A percentile compares a stretch with the other conserved stretches of the same genome.
Conservation (phyloP, 2,888 invertebrate species). For the Chorisops tibialis region DNA sequence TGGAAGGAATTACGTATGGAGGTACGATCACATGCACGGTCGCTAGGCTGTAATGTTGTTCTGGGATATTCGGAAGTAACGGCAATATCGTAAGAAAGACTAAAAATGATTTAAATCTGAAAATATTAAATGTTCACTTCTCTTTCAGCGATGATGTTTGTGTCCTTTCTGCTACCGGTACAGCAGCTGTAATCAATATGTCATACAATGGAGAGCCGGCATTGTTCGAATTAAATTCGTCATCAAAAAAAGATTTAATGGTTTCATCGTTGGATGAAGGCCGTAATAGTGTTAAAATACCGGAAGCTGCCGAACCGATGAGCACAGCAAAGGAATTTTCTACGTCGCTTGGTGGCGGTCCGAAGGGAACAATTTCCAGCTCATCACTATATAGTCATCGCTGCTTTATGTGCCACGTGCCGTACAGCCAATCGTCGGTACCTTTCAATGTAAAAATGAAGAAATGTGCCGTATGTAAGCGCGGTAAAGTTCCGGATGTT, state of each 20-base stretch:
- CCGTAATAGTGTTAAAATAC: conserved; percentile 22
- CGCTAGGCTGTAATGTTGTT: conserved; percentile 90
- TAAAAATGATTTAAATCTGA: not conserved
- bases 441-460: conserved; percentile 71
- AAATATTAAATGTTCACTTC: not conserved
- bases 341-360: conserved; percentile 37
- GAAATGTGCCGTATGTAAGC: conserved; percentile 69
- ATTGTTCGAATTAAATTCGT: conserved; percentile 43
- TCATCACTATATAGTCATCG: conserved; percentile 35
- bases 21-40: conserved; percentile 87
- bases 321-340: conserved; percentile 38
- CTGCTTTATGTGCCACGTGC: conserved; percentile 69
- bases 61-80: conserved; percentile 91
- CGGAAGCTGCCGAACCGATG: conserved; percentile 9
- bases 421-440: conserved; percentile 70
- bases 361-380: conserved; percentile 25
- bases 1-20: conserved; percentile 96
- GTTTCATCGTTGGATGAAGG: conserved; percentile 57
- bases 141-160: conserved; percentile 85
- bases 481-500: conserved; percentile 86
- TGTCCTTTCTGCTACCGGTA: conserved; percentile 88
- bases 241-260: conserved; percentile 46
- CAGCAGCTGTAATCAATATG: conserved; percentile 79
- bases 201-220: conserved; percentile 52
- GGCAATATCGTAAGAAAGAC: conserved; percentile 73